phyloP scores from a whole-genome alignment of 2,797 vertebrate species.

The Labroides dimidiatus region DNA sequence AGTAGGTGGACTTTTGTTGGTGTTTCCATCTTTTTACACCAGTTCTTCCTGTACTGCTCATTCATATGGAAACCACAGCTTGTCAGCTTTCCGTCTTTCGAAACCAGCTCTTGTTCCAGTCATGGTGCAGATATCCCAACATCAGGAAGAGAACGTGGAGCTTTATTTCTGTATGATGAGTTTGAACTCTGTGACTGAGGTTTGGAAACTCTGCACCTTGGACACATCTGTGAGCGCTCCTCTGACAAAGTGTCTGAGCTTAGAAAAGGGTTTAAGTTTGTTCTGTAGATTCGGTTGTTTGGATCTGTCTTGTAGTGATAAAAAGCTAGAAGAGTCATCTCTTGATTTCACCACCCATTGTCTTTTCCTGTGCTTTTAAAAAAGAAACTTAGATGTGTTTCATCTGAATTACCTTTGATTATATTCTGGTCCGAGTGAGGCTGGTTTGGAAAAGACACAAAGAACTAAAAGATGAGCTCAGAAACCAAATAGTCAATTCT shows the following conservation, averaged over 20 bases:
- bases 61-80: constrained; percentile 3
- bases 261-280: constrained; percentile 4
- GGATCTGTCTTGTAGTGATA: constrained; percentile 24
- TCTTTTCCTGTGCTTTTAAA: not conserved
- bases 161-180: constrained; percentile 28
- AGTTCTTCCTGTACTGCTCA: constrained; percentile 28
- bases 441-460: constrained; percentile 7
- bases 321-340: constrained; percentile 2
- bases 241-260: too few species aligned
- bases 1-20: too few species aligned
- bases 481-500: constrained; percentile 2
- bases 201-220: constrained; percentile 12
- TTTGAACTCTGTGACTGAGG: constrained; percentile 37
- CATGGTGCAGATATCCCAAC: too few species aligned
- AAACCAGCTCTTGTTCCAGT: too few species aligned
- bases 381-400: not conserved
- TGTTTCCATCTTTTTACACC: too few species aligned
- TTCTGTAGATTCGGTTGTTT: constrained; percentile 30
- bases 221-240: not conserved
- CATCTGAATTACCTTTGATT: constrained; percentile 13
- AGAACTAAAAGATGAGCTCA: constrained; percentile 8
- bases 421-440: constrained; percentile 27
- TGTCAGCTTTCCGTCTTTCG: too few species aligned
- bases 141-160: not conserved
- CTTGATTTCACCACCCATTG: not conserved